phyloP scores from a whole-genome alignment of 92 coral and sea anemone genomes.

The Siderastrea radians region DNA sequence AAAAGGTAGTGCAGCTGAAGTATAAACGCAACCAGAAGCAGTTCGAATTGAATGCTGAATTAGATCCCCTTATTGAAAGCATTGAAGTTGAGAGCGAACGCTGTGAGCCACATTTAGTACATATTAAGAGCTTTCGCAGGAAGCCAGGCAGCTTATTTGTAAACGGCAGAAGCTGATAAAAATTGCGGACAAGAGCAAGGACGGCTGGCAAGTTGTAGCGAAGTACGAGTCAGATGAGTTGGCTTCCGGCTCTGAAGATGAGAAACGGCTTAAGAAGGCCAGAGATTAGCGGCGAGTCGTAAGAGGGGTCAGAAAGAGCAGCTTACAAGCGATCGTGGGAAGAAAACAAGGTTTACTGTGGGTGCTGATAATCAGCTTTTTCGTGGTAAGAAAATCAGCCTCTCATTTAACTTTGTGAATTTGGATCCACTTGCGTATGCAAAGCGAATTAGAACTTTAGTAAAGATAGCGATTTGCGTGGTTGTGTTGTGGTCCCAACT shows the following conservation, averaged over 20 bases:
- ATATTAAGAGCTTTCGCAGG: neutral
- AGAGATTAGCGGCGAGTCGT: constrained; percentile 3
- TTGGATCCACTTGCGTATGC: constrained; percentile 20
- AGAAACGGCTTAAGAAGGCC: no score
- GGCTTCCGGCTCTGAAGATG: no score
- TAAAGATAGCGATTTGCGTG: no score
- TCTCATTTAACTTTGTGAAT: constrained; percentile 3
- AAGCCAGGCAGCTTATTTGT: constrained; percentile 18
- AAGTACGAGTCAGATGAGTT: no score
- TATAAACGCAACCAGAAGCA: neutral
- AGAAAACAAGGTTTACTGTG: neutral
- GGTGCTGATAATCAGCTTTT: constrained; percentile 29
- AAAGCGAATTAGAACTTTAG: no score
- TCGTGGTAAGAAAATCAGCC: neutral
- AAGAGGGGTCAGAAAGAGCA: constrained; percentile 14
- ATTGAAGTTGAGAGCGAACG: constrained; percentile 7
- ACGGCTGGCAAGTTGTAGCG: constrained; percentile 13
- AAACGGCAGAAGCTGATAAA: constrained; percentile 21
- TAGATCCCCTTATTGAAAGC: neutral
- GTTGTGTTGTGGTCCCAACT: no score
- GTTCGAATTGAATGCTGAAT: constrained; percentile 8
- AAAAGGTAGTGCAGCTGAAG: neutral
- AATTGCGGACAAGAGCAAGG: constrained; percentile 9
- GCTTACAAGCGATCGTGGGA: neutral
- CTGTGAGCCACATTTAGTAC: neutral